Percentiles rank a stretch among this genome's conserved stretches.
phyloP scores from a whole-genome alignment of 2,113 vertebrate genomes.

The Australoheros scitulus region DNA sequence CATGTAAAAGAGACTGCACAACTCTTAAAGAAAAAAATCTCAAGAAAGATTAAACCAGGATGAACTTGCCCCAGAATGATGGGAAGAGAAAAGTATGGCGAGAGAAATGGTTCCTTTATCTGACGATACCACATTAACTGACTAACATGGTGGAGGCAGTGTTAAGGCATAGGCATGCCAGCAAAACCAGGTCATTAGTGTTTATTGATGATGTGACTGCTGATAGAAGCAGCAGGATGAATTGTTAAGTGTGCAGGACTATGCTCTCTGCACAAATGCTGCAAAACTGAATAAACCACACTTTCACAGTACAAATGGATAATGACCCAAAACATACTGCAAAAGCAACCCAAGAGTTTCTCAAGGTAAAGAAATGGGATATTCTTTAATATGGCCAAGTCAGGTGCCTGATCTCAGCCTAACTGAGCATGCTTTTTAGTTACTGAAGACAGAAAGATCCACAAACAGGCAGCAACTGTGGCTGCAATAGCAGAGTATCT shows the following conservation, averaged over 20 bases:
- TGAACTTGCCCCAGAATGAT: not conserved
- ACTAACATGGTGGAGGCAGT: not conserved
- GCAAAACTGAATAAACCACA: not conserved
- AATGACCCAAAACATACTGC: not conserved
- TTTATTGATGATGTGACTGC: not conserved
- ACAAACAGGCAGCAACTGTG: not conserved
- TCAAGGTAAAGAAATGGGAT: not conserved
- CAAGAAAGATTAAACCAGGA: accelerated
- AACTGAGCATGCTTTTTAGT: not conserved
- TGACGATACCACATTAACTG: not conserved
- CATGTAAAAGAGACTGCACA: not conserved
- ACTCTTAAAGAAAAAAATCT: not conserved
- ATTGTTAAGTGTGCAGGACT: not conserved
- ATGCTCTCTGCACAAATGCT: not conserved
- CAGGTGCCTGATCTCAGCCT: not conserved
- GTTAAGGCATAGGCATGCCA: not conserved
- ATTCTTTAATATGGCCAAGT: not conserved
- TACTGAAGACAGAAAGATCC: not conserved
- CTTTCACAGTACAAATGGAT: not conserved
- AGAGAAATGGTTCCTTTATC: accelerated
- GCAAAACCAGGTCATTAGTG: not conserved
- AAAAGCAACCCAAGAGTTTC: not conserved
- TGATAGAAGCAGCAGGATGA: not conserved
- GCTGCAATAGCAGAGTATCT: not conserved
- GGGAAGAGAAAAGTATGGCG: not conserved